Evolutionary conservation across 2,113 vertebrate genomes (phyloP).

Genomic region (Neolamprologus devosi): DNA sequence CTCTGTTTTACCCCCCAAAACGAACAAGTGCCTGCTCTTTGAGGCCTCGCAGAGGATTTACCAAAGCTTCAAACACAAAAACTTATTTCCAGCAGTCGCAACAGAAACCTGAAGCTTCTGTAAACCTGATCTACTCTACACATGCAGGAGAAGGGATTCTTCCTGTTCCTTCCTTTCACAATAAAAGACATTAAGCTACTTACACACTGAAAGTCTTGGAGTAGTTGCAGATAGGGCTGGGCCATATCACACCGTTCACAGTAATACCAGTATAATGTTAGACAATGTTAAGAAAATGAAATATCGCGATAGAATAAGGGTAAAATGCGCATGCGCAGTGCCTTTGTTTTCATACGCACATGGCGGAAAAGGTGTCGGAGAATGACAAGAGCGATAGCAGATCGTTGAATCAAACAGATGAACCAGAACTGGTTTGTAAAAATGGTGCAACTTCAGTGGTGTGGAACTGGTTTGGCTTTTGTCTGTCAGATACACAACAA

Average conservation of each 20-base stretch:
- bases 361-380: neutral
- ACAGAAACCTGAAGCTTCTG: neutral
- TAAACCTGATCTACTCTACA: neutral
- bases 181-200: neutral
- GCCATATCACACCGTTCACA: neutral
- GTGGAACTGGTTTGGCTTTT: neutral
- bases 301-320: neutral
- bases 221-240: neutral
- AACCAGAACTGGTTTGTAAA: neutral
- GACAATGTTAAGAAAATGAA: neutral
- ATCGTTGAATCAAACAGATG: neutral
- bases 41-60: neutral
- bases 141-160: neutral
- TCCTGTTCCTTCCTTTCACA: neutral
- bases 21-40: neutral
- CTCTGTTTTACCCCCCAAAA: neutral
- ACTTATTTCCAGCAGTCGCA: neutral
- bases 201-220: neutral
- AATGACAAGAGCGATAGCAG: neutral
- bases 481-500: neutral
- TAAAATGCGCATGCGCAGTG: neutral
- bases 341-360: neutral
- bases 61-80: neutral
- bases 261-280: neutral
- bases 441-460: neutral